Evolutionary conservation across 64 coral and sea anemone species (phyloP).

Genomic region (Porites lutea): DNA sequence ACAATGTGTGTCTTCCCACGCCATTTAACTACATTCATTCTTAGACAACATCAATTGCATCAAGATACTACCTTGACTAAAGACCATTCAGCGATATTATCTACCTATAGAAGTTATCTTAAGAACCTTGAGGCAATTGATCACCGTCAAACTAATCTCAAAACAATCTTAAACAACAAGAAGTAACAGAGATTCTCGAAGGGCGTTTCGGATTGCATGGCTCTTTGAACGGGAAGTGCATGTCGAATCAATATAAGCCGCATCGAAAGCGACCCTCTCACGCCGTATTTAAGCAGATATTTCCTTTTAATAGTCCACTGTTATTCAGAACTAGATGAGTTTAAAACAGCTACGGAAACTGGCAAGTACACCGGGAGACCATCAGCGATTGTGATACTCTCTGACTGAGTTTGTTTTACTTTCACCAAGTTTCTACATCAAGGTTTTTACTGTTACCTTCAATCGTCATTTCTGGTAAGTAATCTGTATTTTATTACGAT

Average conservation of each 20-base stretch:
- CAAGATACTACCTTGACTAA: conserved; percentile 14
- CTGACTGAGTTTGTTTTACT: not conserved
- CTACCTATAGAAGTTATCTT: conserved; percentile 27
- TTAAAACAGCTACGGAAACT: not conserved
- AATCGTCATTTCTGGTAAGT: conserved; percentile 17
- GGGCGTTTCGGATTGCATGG: conserved; percentile 22
- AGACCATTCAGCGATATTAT: conserved; percentile 34
- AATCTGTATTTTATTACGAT: conserved; percentile 20
- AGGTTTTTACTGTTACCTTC: not conserved
- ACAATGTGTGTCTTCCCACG: conserved; percentile 26
- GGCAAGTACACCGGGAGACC: not conserved
- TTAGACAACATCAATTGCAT: not conserved
- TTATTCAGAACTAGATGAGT: not conserved
- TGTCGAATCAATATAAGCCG: conserved; percentile 54
- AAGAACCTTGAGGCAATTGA: conserved; percentile 43
- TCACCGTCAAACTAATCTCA: conserved; percentile 47
- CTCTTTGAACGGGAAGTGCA: conserved; percentile 28
- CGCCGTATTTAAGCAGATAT: conserved; percentile 33
- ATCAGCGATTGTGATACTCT: not conserved
- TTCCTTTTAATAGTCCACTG: conserved; percentile 25
- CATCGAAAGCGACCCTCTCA: conserved; percentile 19
- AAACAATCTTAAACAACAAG: conserved; percentile 63
- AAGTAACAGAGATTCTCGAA: not conserved
- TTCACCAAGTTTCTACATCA: not conserved
- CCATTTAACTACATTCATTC: conserved; percentile 24